Percentiles rank a stretch among this genome's conserved stretches.
These are phyloP conservation scores for Prionace glauca DNA, from an alignment of 2,797 vertebrate species.

Conservation along the genomic window DNA sequence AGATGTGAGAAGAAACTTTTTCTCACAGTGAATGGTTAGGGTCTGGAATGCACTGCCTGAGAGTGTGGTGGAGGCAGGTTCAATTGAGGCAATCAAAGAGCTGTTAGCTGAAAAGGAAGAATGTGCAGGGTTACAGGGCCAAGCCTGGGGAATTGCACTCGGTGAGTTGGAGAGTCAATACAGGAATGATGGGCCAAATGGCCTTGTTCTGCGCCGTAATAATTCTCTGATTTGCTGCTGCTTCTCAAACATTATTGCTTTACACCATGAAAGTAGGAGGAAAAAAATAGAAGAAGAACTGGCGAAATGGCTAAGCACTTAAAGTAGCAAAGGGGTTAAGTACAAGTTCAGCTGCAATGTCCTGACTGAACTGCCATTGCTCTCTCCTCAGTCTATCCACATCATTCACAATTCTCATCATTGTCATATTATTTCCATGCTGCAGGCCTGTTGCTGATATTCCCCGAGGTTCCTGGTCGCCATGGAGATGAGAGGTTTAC, in stretches of 20 bases:
- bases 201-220: too few species aligned
- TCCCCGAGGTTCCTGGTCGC: conserved; percentile 40
- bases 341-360: neutral
- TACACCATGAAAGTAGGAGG: neutral
- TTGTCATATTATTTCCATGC: neutral
- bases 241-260: neutral
- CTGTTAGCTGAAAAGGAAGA: too few species aligned
- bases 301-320: neutral
- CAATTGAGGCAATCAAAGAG: too few species aligned
- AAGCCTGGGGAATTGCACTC: too few species aligned
- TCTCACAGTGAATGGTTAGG: too few species aligned
- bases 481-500: conserved; percentile 40
- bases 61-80: too few species aligned
- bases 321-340: neutral
- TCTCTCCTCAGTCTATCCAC: neutral
- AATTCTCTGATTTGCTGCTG: neutral
- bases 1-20: too few species aligned
- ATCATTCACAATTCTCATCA: conserved; percentile 11
- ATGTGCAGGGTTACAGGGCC: too few species aligned
- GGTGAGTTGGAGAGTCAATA: neutral
- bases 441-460: conserved; percentile 2
- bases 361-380: neutral
- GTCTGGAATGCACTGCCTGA: too few species aligned
- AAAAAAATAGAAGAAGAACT: neutral
- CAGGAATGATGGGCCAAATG: too few species aligned